Evolutionary conservation across 2,797 vertebrate species (phyloP).

Genomic region (Aythya fuligula): DNA sequence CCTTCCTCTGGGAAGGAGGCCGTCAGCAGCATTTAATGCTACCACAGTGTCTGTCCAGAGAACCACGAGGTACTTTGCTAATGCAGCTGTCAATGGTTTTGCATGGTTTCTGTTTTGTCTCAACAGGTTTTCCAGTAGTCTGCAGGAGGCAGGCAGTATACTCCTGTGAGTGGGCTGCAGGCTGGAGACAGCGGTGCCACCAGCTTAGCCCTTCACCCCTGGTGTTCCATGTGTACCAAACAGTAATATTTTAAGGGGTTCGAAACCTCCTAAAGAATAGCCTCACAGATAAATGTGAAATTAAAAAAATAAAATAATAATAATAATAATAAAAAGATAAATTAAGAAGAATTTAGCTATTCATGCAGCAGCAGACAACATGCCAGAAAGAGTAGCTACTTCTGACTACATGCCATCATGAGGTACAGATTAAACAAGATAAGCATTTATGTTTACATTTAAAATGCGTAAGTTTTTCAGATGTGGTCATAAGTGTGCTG

Average conservation of each 20-base stretch:
- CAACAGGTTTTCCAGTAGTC: background rate
- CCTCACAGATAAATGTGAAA: background rate
- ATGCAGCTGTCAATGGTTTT: background rate
- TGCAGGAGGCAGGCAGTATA: background rate
- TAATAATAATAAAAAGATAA: background rate
- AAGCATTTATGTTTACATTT: background rate
- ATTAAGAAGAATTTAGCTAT: background rate
- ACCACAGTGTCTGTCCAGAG: background rate
- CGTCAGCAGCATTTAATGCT: background rate
- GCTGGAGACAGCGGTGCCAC: background rate
- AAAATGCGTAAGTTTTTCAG: background rate
- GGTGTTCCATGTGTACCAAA: background rate
- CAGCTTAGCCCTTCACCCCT: accelerated
- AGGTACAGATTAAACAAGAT: background rate
- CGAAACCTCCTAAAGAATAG: background rate
- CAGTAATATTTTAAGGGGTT: background rate
- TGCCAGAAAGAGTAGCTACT: background rate
- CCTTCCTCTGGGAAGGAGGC: background rate
- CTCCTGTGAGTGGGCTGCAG: accelerated
- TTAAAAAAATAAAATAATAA: background rate
- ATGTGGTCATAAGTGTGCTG: background rate
- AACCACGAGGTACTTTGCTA: background rate
- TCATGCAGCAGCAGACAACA: background rate
- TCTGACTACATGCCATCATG: background rate
- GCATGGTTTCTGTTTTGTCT: accelerated